These are phyloP conservation scores for Catagonus wagneri DNA, from an alignment of 2,113 vertebrate genomes.

Conservation along the genomic window DNA sequence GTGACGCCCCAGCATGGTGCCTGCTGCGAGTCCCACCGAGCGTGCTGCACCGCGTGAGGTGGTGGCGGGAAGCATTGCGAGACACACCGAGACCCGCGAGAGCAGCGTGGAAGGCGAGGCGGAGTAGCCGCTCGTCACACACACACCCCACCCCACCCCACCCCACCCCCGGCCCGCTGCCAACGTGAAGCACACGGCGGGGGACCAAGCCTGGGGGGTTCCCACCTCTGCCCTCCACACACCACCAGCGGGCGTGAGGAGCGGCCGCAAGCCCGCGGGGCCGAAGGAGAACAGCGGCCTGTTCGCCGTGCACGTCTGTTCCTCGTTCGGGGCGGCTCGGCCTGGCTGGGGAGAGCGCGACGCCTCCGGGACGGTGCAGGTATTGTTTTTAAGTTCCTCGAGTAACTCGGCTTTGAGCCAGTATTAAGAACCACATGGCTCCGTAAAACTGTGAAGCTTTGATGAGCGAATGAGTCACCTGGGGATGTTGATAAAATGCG, in stretches of 20 bases:
- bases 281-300: not conserved
- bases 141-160: no score
- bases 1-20: no score
- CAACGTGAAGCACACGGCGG: accelerated
- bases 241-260: accelerated
- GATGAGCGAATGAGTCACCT: not conserved
- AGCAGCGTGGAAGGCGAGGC: no score
- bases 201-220: not conserved
- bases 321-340: not conserved
- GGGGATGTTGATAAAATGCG: not conserved
- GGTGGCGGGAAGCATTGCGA: not conserved
- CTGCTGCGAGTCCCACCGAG: no score
- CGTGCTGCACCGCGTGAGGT: no score
- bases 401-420: not conserved
- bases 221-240: not conserved
- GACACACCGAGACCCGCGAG: accelerated
- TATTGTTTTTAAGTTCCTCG: not conserved
- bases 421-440: not conserved
- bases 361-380: not conserved
- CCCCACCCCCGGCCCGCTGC: accelerated
- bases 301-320: not conserved
- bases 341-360: not conserved
- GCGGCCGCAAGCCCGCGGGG: not conserved
- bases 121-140: no score
- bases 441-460: not conserved